Evolutionary conservation across 2,888 invertebrate species (phyloP), one percentile per base, ranked within the genome.

Genomic region (Pollenia angustigena): DNA sequence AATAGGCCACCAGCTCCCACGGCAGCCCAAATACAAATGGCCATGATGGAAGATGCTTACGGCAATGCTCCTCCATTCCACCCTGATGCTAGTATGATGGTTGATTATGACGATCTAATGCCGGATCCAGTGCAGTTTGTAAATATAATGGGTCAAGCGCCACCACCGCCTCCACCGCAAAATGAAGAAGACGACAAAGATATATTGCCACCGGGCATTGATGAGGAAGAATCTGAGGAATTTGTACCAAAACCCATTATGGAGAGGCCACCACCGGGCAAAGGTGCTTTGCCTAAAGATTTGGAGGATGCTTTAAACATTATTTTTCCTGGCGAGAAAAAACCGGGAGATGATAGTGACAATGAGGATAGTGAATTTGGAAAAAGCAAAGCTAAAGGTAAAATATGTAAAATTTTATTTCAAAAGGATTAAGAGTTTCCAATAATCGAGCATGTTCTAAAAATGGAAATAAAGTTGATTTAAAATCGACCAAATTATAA

Each of bases 221-320:
- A 93, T 89, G 93, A 92, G 86, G 90, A 89, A 14, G 93, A 93
- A 84, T 90, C 90, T 0, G 94, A 94, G 50, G 94, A 94, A 76
- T 90, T 93, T 64, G 90, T 92, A 11, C 92, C 94, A 0, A 93
- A 93, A 75, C 93, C 94, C 2, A 94, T 94, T 72, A 93, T 92
- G 1, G 92, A 92, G 40, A 94, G 93, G 11, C 93, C 94, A 32
- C 89, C 93, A 8, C 93, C 94, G 9, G 92, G 93, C 1, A 94
- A 94, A 56, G 94, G 94, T 58, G 94, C 94, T 40, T 90, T 95
- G 32, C 95, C 95, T 0, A 94, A 94, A 89, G 95, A 95, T 90
- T 92, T 95, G 23, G 94, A 95, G 88, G 95, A 95, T 88, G 95
- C 95, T 1, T 91, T 95, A 7, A 94, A 95, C 85, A 95, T 95